Evolutionary conservation across 1,140 invertebrate genomes (phyloP).

Genomic region (Potamilus streckersoni): DNA sequence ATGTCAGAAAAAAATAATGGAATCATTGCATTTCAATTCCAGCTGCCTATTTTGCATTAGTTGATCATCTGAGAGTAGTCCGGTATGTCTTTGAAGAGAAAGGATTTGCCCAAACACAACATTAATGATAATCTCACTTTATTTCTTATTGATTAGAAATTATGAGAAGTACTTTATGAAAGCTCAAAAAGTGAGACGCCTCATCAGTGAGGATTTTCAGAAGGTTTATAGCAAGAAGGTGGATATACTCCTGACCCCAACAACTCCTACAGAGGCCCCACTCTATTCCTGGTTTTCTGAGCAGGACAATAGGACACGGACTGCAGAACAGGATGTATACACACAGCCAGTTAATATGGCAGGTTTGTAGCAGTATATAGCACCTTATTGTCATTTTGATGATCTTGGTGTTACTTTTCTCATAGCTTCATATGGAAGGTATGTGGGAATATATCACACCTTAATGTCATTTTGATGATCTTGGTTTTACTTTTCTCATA

Average conservation of each 20-base stretch:
- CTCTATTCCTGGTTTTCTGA: slow-evolving; percentile 80
- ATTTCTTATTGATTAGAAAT: slow-evolving; percentile 74
- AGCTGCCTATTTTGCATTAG: too few relatives aligned
- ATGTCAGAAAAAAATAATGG: too few relatives aligned
- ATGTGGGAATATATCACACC: slow-evolving; percentile 21
- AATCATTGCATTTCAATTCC: too few relatives aligned
- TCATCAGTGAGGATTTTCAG: slow-evolving; percentile 90
- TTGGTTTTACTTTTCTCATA: too few relatives aligned
- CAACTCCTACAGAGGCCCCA: slow-evolving; percentile 87
- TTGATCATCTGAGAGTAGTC: too few relatives aligned
- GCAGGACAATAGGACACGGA: slow-evolving; percentile 85
- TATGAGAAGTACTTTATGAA: slow-evolving; percentile 93
- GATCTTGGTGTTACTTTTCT: not conserved
- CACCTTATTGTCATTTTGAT: not conserved
- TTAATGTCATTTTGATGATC: not conserved
- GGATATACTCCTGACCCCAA: slow-evolving; percentile 93
- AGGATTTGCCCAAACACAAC: too few relatives aligned
- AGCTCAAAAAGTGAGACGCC: slow-evolving; percentile 87
- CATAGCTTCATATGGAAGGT: slow-evolving; percentile 88
- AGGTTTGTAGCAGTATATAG: slow-evolving; percentile 70
- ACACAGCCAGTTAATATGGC: slow-evolving; percentile 97
- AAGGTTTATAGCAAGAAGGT: slow-evolving; percentile 78
- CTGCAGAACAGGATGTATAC: slow-evolving; percentile 91
- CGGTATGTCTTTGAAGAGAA: too few relatives aligned
- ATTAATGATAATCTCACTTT: too few relatives aligned